These are phyloP conservation scores for Neoaliturus tenellus DNA, from an alignment of 2,888 invertebrate species.

Conservation along the genomic window DNA sequence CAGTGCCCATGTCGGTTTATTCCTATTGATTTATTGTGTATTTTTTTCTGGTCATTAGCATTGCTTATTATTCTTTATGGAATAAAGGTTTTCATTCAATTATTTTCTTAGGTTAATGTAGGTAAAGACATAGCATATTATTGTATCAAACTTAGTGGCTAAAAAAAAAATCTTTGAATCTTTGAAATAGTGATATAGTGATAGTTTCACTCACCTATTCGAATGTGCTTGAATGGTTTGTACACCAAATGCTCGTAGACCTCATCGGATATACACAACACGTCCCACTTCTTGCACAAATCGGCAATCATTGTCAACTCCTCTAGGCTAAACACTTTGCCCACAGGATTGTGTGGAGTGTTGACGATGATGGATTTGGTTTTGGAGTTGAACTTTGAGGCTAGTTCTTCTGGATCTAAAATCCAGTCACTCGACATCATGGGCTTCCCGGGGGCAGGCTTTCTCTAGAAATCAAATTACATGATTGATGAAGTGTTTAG, in stretches of 20 bases:
- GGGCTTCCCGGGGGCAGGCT: constrained; percentile 72
- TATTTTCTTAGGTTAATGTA: no score
- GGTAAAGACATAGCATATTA: no score
- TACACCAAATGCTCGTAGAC: constrained; percentile 99
- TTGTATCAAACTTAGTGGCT: no score
- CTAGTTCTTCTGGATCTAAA: constrained; percentile 88
- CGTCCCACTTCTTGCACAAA: constrained; percentile 94
- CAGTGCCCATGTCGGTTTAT: no score
- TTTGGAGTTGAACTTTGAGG: constrained; percentile 86
- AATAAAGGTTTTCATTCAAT: no score
- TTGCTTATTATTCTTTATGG: no score
- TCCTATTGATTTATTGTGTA: no score
- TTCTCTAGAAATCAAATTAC: constrained; percentile 70
- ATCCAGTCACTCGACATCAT: constrained; percentile 89
- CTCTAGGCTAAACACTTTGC: constrained; percentile 87
- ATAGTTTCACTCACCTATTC: constrained; percentile 85
- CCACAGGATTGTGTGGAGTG: constrained; percentile 98
- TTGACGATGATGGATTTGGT: constrained; percentile 98
- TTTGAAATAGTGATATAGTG: no score
- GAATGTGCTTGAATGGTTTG: constrained; percentile 87
- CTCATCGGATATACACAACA: constrained; percentile 95
- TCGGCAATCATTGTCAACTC: constrained; percentile 88
- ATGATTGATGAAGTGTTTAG: no score
- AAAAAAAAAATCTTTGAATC: no score
- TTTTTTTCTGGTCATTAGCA: no score